Conservation (phyloP, 2,113 vertebrate species). For the Rhinichthys klamathensis region DNA sequence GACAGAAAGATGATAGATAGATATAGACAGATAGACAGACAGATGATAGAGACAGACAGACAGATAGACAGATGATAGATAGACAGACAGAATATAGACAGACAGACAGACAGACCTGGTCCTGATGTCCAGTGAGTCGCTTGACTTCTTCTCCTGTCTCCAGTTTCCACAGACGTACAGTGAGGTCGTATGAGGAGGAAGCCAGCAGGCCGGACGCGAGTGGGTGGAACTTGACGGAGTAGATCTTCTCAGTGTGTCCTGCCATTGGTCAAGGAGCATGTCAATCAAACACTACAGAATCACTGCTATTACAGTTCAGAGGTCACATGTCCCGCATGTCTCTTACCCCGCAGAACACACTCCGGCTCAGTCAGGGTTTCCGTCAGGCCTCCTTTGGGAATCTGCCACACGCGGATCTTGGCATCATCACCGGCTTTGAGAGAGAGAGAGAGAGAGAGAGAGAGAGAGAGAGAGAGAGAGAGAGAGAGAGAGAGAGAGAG, state of each 20-base stretch:
- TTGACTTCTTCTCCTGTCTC: slow-evolving; percentile 71
- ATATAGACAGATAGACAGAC: neutral
- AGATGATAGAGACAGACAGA: neutral
- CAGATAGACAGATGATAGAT: neutral
- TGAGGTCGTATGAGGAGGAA: slow-evolving; percentile 94
- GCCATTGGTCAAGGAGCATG: neutral
- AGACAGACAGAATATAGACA: neutral
- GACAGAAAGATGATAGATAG: neutral
- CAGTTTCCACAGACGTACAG: slow-evolving; percentile 87
- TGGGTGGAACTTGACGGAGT: slow-evolving; percentile 91
- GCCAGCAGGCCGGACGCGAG: slow-evolving; percentile 83
- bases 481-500: neutral
- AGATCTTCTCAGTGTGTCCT: slow-evolving; percentile 97
- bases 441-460: neutral
- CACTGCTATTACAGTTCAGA: neutral
- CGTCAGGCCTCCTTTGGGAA: slow-evolving; percentile 82
- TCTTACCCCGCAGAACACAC: slow-evolving; percentile 83
- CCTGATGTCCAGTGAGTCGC: slow-evolving; percentile 83
- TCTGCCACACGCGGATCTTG: slow-evolving; percentile 88
- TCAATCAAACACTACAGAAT: slow-evolving; percentile 5
- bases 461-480: neutral
- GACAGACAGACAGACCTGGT: slow-evolving; percentile 84
- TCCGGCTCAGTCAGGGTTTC: slow-evolving; percentile 82
- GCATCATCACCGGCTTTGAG: slow-evolving; percentile 87
- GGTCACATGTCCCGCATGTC: neutral